Conservation (phyloP, 2,888 invertebrate genomes). For the Mantis religiosa region DNA sequence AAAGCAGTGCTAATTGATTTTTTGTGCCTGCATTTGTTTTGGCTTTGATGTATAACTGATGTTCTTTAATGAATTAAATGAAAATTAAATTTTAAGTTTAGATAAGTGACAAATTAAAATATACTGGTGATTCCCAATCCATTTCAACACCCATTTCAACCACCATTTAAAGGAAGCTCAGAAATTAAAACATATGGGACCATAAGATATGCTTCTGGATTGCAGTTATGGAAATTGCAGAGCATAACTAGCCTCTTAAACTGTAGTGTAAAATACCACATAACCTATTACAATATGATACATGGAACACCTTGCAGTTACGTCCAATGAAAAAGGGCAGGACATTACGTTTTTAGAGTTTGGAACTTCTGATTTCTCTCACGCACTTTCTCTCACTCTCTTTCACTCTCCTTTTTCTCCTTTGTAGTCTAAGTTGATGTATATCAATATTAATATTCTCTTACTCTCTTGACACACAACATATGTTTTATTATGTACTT, state of each 20-base stretch:
- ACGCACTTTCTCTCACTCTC: neutral
- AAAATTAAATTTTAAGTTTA: neutral
- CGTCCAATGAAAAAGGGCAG: constrained; percentile 5
- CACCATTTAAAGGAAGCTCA: neutral
- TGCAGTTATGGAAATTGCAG: neutral
- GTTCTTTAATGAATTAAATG: no score
- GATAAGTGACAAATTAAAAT: neutral
- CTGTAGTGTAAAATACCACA: neutral
- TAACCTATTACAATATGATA: neutral
- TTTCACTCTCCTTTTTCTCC: neutral
- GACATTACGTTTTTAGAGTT: constrained; percentile 3
- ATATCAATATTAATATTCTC: neutral
- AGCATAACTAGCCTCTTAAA: neutral
- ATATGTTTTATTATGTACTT: neutral
- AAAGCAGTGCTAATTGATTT: no score
- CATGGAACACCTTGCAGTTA: neutral
- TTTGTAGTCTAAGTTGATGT: neutral
- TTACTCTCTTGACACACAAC: constrained; percentile 1
- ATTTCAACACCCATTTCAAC: no score
- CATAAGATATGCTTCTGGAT: neutral
- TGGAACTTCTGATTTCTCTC: neutral
- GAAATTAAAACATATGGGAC: neutral
- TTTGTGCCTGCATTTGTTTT: no score
- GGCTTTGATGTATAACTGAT: no score
- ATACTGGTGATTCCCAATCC: no score